A percentile compares a stretch with the other conserved stretches of the same genome.
Evolutionary conservation across 2,797 vertebrate species (phyloP).

Genomic region (Crocidura indochinensis): DNA sequence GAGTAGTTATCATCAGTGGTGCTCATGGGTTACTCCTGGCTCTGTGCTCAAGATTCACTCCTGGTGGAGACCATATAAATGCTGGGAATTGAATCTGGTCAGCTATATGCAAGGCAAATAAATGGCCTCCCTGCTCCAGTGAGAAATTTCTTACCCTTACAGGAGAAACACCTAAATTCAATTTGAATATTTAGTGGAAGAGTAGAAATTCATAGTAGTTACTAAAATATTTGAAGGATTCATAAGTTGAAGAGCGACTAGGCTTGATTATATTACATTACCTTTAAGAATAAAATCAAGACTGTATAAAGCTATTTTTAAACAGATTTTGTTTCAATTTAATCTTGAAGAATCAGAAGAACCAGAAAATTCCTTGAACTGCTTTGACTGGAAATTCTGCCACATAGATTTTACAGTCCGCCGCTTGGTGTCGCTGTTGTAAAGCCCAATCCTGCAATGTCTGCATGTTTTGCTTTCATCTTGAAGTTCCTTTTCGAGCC

Average conservation of each 20-base stretch:
- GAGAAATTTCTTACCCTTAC: constrained; percentile 13
- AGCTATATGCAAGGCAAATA: too few species aligned
- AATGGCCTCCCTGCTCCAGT: not conserved
- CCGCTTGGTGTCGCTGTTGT: constrained; percentile 80
- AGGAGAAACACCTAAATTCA: constrained; percentile 36
- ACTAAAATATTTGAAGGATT: constrained; percentile 64
- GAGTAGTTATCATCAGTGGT: constrained; percentile 29
- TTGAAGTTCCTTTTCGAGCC: constrained; percentile 50
- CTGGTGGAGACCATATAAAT: too few species aligned
- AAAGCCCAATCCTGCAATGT: constrained; percentile 18
- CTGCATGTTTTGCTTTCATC: constrained; percentile 17
- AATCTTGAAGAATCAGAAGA: constrained; percentile 12
- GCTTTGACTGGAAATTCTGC: not conserved
- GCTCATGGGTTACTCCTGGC: too few species aligned
- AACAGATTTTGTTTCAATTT: not conserved
- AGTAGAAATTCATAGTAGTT: constrained; percentile 35
- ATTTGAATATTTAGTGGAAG: constrained; percentile 10
- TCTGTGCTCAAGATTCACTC: too few species aligned
- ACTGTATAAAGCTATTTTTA: constrained; percentile 17
- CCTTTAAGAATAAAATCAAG: constrained; percentile 42
- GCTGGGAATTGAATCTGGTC: too few species aligned
- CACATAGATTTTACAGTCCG: not conserved
- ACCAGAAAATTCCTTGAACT: not conserved
- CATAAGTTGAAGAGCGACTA: constrained; percentile 1
- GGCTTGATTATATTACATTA: constrained; percentile 3